Percentiles rank a stretch among this genome's conserved stretches.
Evolutionary conservation across 2,113 vertebrate species (phyloP).

Genomic region (Hirundichthys speculiger): DNA sequence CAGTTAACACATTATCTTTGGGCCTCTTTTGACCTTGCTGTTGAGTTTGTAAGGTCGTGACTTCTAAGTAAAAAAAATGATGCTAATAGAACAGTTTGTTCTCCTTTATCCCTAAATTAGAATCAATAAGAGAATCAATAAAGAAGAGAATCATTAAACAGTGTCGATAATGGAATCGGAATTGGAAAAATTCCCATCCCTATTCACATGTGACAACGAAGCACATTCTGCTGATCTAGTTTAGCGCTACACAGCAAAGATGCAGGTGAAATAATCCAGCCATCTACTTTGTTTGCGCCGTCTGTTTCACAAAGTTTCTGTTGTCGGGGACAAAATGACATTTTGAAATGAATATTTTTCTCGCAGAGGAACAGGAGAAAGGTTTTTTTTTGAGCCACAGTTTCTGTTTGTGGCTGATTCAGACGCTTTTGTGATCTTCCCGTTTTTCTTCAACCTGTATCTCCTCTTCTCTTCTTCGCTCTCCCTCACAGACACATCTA

Average conservation of each 20-base stretch:
- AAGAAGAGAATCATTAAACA: too few relatives aligned
- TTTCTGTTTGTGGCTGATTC: conserved; percentile 4
- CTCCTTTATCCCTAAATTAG: too few relatives aligned
- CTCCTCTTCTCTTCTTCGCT: conserved; percentile 2
- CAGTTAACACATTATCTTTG: too few relatives aligned
- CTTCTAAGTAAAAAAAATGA: too few relatives aligned
- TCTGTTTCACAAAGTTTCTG: neutral
- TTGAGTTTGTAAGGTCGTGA: too few relatives aligned
- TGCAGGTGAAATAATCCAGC: neutral
- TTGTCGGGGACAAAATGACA: conserved; percentile 12
- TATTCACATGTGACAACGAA: neutral
- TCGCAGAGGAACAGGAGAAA: conserved; percentile 3
- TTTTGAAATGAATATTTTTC: conserved; percentile 8
- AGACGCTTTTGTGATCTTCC: conserved; percentile 17
- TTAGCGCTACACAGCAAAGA: neutral
- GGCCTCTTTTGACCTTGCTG: too few relatives aligned
- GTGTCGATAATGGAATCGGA: too few relatives aligned
- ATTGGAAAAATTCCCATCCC: neutral
- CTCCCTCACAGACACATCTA: conserved; percentile 5
- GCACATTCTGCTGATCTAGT: neutral
- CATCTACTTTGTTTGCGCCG: neutral
- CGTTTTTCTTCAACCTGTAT: neutral
- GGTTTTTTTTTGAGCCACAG: conserved; percentile 10
- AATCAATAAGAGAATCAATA: too few relatives aligned
- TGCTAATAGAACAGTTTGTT: too few relatives aligned